Percentiles rank a stretch among this genome's conserved stretches.
These are phyloP conservation scores for Temnothorax rugatulus DNA, from an alignment of 2,888 invertebrate species.

Conservation along the genomic window DNA sequence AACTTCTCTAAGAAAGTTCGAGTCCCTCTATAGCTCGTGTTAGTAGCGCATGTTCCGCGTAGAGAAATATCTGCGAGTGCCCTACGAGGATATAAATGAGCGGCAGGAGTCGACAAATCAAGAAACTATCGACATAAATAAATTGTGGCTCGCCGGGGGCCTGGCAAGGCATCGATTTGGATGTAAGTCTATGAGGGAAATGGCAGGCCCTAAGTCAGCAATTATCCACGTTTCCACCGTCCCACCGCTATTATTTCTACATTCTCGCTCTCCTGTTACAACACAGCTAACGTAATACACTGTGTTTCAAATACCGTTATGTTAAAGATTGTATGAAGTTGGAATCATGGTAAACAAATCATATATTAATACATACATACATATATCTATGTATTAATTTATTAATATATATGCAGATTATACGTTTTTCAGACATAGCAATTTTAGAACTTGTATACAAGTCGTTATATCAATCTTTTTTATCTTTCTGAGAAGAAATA, in stretches of 20 bases:
- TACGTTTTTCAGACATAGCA: not conserved
- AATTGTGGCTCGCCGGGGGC: slow-evolving; percentile 85
- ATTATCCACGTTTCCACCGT: slow-evolving; percentile 81
- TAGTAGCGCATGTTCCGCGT: slow-evolving; percentile 55
- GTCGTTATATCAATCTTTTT: not conserved
- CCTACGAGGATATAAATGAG: slow-evolving; percentile 85
- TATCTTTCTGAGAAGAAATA: not conserved
- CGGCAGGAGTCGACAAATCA: slow-evolving; percentile 85
- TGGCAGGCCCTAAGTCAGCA: slow-evolving; percentile 84
- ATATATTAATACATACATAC: not conserved
- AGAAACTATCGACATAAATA: slow-evolving; percentile 87
- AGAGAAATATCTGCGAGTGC: slow-evolving; percentile 82
- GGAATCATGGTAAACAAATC: not conserved
- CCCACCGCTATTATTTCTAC: slow-evolving; percentile 70
- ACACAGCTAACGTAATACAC: slow-evolving; percentile 35
- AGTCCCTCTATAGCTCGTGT: slow-evolving; percentile 29
- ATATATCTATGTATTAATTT: not conserved
- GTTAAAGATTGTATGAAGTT: not conserved
- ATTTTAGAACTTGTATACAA: not conserved
- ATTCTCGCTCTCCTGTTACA: slow-evolving; percentile 62
- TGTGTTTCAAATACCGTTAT: slow-evolving; percentile 42
- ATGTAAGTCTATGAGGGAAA: slow-evolving; percentile 81
- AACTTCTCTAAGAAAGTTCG: slow-evolving; percentile 50
- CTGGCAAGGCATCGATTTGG: slow-evolving; percentile 77
- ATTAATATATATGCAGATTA: not conserved